Base-by-base conservation (phyloP, 2,888 invertebrate genomes). In the Lycocerus yunnanus region DNA sequence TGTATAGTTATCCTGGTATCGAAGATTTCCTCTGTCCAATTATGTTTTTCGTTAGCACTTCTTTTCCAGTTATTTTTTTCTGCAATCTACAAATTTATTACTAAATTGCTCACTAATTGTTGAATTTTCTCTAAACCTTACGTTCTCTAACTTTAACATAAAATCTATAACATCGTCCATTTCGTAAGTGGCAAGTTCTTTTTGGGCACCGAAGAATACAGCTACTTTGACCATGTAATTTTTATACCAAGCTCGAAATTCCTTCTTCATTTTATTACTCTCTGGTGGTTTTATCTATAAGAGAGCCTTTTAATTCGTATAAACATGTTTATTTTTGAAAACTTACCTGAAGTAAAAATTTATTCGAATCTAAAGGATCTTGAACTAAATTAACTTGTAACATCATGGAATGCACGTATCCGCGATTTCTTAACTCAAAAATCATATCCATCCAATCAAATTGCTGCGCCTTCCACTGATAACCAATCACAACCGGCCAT, bases 401-500 rank as follows among this genome's bases (percentile, higher is more conserved):
- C 21, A 71, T 15, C 58, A 65, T 65, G 10, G 24, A 27, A 58
- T 58, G 58, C 0, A 43, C 18, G 15, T 94, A 94, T 1, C 96
- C 96, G 68, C 90, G 88, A 27, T 88, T 85, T 58, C 94, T 90
- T 88, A 95, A 94, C 74, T 91, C 91, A 88, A 94, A 94, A 14
- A 94, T 92, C 1, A 93, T 91, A 77, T 92, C 89, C 80, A 91
- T 92, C 96, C 96, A 96, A 76, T 90, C 89, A 88, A 94, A 96
- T 10, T 87, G 83, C 0, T 84, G 84, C 4, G 90, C 90, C 80
- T 92, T 89, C 96, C 96, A 96, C 0, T 83, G 77, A 27, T 90
- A 88, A 0, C 93, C 94, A 78, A 92, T 92, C 18, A 96, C 87
- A 21, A 95, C 92, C 0, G 97, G 97, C 97, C 97, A 97, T 3